These are phyloP conservation scores for Dicrostonyx torquatus DNA, from an alignment of 2,797 vertebrate genomes.

Conservation along the genomic window DNA sequence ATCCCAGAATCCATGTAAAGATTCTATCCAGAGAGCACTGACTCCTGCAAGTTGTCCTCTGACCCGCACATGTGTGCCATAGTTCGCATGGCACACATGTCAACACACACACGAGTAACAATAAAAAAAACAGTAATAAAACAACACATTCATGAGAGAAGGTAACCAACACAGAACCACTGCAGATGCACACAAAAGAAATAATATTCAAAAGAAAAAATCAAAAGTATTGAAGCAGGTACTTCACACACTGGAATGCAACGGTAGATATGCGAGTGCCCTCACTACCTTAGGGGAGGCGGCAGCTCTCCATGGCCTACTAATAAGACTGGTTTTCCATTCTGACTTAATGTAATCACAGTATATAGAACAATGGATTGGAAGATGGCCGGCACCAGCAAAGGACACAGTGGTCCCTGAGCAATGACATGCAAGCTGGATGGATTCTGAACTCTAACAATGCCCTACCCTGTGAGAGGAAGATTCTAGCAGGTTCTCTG, in stretches of 20 bases:
- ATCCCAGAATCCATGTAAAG: neutral
- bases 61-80: neutral
- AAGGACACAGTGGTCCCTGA: neutral
- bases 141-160: neutral
- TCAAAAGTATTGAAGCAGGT: too few relatives aligned
- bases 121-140: neutral
- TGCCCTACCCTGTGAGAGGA: fast-evolving
- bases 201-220: neutral
- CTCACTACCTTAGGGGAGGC: neutral
- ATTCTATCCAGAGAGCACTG: neutral
- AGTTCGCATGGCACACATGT: neutral
- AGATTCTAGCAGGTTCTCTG: neutral
- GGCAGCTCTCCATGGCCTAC: neutral
- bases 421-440: neutral
- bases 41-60: neutral
- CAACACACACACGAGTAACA: neutral
- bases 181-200: neutral
- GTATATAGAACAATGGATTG: neutral
- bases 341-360: too few relatives aligned
- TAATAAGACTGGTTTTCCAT: neutral
- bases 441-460: neutral
- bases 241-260: neutral
- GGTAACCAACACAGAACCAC: neutral
- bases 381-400: neutral
- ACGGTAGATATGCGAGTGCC: neutral